A percentile compares a stretch with the other conserved stretches of the same genome.
Evolutionary conservation across 2,113 vertebrate species (phyloP).

Genomic region (Gavia stellata): DNA sequence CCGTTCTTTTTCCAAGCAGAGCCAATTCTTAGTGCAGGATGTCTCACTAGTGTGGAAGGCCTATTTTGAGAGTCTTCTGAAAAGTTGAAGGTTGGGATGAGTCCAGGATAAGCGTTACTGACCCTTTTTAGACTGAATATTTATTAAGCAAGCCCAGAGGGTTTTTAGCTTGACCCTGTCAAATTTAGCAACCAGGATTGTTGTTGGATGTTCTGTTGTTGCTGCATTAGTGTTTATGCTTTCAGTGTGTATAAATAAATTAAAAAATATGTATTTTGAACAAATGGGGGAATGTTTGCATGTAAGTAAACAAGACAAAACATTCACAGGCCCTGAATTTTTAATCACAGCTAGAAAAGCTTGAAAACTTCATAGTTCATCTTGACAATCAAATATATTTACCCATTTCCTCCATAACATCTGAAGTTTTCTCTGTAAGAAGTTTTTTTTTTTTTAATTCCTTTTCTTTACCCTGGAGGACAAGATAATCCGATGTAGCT

Average conservation of each 20-base stretch:
- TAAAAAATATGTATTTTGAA: background rate
- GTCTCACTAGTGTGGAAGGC: background rate
- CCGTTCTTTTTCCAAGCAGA: background rate
- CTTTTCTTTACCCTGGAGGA: background rate
- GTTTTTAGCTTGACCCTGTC: constrained; percentile 4
- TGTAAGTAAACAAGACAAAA: background rate
- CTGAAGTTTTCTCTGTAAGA: background rate
- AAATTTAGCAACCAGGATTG: background rate
- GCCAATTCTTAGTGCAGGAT: background rate
- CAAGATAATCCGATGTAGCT: background rate
- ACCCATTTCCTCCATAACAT: background rate
- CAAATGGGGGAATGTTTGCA: background rate
- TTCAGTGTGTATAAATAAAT: background rate
- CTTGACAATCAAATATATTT: background rate
- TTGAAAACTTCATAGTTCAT: background rate
- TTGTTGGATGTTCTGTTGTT: background rate
- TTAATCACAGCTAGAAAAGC: background rate
- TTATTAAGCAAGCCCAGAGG: background rate
- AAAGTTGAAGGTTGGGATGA: background rate
- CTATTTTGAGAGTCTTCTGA: background rate
- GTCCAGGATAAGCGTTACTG: background rate
- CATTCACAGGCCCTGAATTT: background rate
- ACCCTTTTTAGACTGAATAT: background rate
- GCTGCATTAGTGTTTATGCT: background rate
- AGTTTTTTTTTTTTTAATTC: background rate